A percentile compares a stretch with the other conserved stretches of the same genome.
phyloP scores from a whole-genome alignment of 1,140 invertebrate genomes.

The Linepithema humile region DNA sequence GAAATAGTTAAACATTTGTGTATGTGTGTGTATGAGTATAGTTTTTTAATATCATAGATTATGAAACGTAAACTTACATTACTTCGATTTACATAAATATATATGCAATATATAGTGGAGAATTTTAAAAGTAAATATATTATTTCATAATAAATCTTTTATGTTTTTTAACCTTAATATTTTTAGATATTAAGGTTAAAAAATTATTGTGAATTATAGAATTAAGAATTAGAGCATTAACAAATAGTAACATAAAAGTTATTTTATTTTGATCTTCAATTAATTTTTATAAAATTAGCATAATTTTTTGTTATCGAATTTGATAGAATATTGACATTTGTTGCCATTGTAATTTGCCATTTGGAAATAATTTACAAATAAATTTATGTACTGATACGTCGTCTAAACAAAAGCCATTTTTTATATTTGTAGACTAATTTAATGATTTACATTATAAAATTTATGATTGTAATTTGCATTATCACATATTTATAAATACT shows the following conservation, averaged over 20 bases:
- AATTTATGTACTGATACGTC: too few species aligned
- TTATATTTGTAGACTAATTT: background rate
- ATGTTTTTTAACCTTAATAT: background rate
- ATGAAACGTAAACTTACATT: background rate
- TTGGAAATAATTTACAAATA: background rate
- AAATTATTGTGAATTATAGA: background rate
- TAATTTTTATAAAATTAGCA: background rate
- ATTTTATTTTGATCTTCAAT: background rate
- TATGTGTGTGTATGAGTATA: too few species aligned
- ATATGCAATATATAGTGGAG: too few species aligned
- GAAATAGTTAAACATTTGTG: background rate
- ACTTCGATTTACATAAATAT: background rate
- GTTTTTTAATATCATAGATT: too few species aligned
- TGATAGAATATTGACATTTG: background rate
- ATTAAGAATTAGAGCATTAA: background rate
- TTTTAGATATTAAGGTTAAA: too few species aligned
- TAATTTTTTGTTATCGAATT: background rate
- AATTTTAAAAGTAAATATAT: background rate
- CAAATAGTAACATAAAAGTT: background rate
- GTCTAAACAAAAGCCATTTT: background rate
- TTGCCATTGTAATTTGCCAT: background rate
- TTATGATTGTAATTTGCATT: background rate
- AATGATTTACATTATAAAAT: background rate
- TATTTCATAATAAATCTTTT: background rate
- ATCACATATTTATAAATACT: background rate